Base-by-base conservation (phyloP, 2,797 vertebrate species). In the Halcyon leucocephala region DNA sequence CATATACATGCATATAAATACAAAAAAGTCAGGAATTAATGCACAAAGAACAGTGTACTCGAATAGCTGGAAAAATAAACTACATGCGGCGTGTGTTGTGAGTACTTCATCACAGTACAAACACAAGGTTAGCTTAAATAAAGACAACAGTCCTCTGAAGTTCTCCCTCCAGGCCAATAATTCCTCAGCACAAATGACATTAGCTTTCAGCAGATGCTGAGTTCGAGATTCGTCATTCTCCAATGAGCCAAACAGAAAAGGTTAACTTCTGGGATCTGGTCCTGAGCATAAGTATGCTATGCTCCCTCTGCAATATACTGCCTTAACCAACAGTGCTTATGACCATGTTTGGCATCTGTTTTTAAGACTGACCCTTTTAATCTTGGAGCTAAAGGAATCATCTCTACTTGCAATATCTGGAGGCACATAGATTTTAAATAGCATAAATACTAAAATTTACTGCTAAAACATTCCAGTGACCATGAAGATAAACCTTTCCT, bases 231-330 rank as follows among this genome's bases (percentile, higher is more conserved):
- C 19, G 21, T 94, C 90, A 84, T 79, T 71, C 66, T 86, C 29
- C 81, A 89, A 48, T 8, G 31, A 70, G n/a, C 48, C 94, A 76
- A 95, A 44, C n/a, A 76, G 66, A 80, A 67, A 84, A 94, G 88
- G 86, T 94, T 89, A 94, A 95, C 79, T 80, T 51, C 25, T 52
- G 25, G 51, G 60, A 89, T 57, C 70, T 84, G 46, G 42, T 88
- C 54, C 62, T 55, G 46, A 35, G 86, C 17, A 0, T 12, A 57
- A 70, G 72, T 19, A 37, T 12, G 41, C 46, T 16, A 1, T 18
- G 58, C 22, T 90, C 76, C 55, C 83, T 85, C 39, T 37, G 35
- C 49, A 80, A 71, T 71, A 77, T 39, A 57, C 31, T 80, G 60
- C 42, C 55, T 58, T 73, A 92, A 72, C 39, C 52, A 55, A 7